Evolutionary conservation across 2,888 invertebrate genomes (phyloP).

Genomic region (Leptarthrus brevirostris): DNA sequence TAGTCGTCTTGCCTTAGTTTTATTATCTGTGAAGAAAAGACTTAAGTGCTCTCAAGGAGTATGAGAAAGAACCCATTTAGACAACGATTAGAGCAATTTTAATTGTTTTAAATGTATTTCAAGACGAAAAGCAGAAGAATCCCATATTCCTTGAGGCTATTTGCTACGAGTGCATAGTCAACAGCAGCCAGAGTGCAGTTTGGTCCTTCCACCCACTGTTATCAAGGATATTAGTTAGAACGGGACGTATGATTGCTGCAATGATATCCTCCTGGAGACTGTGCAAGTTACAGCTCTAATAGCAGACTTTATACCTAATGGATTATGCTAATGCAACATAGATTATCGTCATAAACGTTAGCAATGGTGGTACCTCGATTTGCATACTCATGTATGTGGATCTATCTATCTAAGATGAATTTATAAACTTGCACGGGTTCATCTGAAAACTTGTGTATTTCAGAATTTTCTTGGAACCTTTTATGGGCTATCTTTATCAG

Average conservation of each 20-base stretch:
- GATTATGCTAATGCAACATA: constrained; percentile 32
- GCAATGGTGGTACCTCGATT: background rate
- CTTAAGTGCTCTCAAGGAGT: background rate
- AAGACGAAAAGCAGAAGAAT: constrained; percentile 21
- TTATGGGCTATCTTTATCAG: constrained; percentile 13
- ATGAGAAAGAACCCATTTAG: background rate
- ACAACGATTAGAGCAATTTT: constrained; percentile 32
- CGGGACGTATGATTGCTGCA: background rate
- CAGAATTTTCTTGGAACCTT: background rate
- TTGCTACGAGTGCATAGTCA: constrained; percentile 29
- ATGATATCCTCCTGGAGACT: constrained; percentile 20
- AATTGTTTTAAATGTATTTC: constrained; percentile 28
- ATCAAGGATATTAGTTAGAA: constrained; percentile 24
- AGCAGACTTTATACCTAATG: constrained; percentile 30
- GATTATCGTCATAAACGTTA: constrained; percentile 35
- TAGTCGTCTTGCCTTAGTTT: constrained; percentile 20
- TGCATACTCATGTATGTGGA: background rate
- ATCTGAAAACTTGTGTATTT: constrained; percentile 24
- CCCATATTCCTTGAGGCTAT: constrained; percentile 26
- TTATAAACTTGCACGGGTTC: background rate
- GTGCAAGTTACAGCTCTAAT: background rate
- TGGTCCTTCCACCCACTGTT: constrained; percentile 1
- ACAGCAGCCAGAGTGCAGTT: constrained; percentile 12
- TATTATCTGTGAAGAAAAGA: constrained; percentile 24
- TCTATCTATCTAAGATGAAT: background rate